Evolutionary conservation across 2,888 invertebrate species (phyloP), one percentile per base, ranked within the genome.

Genomic region (Andricus curvator): DNA sequence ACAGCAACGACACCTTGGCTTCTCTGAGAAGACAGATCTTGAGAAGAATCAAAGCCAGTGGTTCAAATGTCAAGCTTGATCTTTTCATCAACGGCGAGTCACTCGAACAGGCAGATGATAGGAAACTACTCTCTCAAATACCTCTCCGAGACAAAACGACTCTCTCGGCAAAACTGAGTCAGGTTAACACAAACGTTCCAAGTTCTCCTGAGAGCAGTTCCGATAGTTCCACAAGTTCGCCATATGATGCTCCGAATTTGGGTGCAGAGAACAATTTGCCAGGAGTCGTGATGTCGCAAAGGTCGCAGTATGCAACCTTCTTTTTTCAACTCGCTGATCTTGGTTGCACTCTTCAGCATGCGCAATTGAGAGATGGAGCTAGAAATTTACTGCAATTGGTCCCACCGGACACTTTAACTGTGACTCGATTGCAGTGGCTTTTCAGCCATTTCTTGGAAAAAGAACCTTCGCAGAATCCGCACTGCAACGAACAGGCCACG

Each of bases 201-300:
- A 96, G 97, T 88, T 97, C 97, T 81, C 97, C 97, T 79, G 99
- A 99, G 91, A 98, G 98, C 80, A 98, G 98, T 89, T 98, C 98
- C 80, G 99, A 99, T 92, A 98, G 98, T 86, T 98, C 98, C 80
- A 97, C 98, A 4, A 97, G 98, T 4, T 98, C 98, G 1, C 96
- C 96, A 0, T 97, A 96, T 87, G 97, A 97, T 91, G 95, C 96
- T 83, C 95, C 96, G 68, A 96, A 96, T 88, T 93, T 95, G 25
- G 97, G 98, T 89, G 97, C 97, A 0, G 99, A 99, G 93, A 96
- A 96, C 90, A 96, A 96, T 85, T 93, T 99, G 86, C 99, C 99
- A 17, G 98, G 99, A 81, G 98, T 98, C 88, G 97, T 97, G 77
- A 97, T 99, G 94, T 96, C 98, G 0, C 95, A 96, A 93, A 96